These are phyloP conservation scores for Poeciliopsis occidentalis DNA, from an alignment of 2,113 vertebrate species.

Conservation along the genomic window DNA sequence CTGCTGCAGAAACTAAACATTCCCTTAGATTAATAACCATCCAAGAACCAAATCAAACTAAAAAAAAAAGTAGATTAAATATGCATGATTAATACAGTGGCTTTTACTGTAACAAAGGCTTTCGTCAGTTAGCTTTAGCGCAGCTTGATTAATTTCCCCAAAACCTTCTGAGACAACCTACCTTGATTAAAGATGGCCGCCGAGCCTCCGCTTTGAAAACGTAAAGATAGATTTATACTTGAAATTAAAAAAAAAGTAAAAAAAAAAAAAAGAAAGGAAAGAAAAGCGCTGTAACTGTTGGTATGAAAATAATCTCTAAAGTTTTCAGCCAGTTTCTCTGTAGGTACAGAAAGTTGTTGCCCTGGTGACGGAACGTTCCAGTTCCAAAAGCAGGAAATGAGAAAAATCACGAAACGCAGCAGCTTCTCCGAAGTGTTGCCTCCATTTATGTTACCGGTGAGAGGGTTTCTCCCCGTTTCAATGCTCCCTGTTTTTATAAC, in stretches of 20 bases:
- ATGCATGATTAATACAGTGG: background rate
- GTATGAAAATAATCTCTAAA: background rate
- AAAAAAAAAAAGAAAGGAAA: no score
- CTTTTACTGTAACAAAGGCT: background rate
- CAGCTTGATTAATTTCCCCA: background rate
- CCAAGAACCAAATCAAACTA: background rate
- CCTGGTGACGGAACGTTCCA: slow-evolving; percentile 46
- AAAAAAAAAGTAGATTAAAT: background rate
- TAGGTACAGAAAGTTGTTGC: slow-evolving; percentile 41
- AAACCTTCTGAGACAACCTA: slow-evolving; percentile 34
- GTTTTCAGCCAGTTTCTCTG: slow-evolving; percentile 15
- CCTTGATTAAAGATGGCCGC: slow-evolving; percentile 28
- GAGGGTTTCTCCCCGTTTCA: no score
- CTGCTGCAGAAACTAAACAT: background rate
- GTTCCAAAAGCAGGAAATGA: slow-evolving; percentile 19
- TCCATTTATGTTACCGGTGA: no score
- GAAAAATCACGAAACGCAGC: background rate
- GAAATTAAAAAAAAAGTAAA: background rate
- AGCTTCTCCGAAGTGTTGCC: background rate
- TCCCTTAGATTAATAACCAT: background rate
- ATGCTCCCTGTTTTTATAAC: no score
- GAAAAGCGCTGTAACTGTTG: background rate
- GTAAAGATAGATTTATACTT: background rate
- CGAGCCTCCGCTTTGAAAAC: background rate
- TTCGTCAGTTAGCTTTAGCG: background rate